Evolutionary conservation across 2,888 invertebrate genomes (phyloP), one percentile per base, ranked within the genome.

Genomic region (Chrysolina haemoptera): DNA sequence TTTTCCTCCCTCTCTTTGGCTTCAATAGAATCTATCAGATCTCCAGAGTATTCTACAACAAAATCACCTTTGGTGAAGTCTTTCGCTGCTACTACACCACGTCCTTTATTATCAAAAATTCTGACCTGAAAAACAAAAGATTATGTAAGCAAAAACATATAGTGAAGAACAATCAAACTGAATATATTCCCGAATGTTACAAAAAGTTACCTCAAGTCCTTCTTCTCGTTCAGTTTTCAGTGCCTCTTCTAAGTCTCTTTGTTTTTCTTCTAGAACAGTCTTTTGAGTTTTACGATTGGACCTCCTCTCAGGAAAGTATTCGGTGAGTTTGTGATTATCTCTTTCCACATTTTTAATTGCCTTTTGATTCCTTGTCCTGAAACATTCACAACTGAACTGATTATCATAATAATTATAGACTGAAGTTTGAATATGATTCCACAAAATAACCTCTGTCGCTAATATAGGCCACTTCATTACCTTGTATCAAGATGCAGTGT

Each of bases 11-110:
- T 90, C 73, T 92, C 90, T 77, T 95, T 93, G 8, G 99, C 99
- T 85, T 94, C 94, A 8, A 91, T 89, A 76, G 94, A 91, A 81
- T 94, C 93, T 18, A 99, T 95, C 68, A 99, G 90, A 86, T 99
- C 97, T 0, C 99, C 99, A 68, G 94, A 92, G 88, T 99, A 99
- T 88, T 99, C 99, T 48, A 99, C 95, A 53, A 99, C 98, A 89
- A 97, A 99, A 86, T 98, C 98, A 12, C 98, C 98, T 80, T 95
- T 94, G 14, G 89, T 86, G 86, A 99, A 98, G 6, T 90, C 88
- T 70, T 94, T 92, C 0, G 93, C 93, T 1, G 98, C 93, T 20
- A 98, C 92, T 10, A 99, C 92, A 4, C 99, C 99, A 68, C 99
- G 93, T 0, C 99, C 99, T 89, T 99, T 99, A 5, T 92, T 94